These are phyloP conservation scores for Hippocampus comes DNA, from an alignment of 2,113 vertebrate species.

Conservation along the genomic window DNA sequence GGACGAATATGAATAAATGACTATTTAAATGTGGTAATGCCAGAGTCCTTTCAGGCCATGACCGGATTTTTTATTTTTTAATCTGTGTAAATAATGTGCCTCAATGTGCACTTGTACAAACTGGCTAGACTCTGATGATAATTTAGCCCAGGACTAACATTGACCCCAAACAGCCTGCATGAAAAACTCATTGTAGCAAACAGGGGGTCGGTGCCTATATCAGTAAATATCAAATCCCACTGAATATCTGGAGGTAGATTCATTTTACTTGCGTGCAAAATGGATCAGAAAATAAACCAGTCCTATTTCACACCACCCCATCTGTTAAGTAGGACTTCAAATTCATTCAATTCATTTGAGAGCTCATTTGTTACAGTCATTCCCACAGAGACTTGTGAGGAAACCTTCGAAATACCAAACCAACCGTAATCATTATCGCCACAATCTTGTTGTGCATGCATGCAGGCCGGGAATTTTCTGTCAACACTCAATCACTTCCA, in stretches of 20 bases:
- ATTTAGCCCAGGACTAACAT: background rate
- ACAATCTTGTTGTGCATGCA: slow-evolving; percentile 19
- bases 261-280: background rate
- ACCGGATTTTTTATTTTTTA: too few species aligned
- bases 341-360: background rate
- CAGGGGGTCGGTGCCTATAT: too few species aligned
- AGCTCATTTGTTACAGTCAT: background rate
- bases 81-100: too few species aligned
- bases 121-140: background rate
- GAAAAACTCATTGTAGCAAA: too few species aligned
- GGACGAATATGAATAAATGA: too few species aligned
- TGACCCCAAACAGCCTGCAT: background rate
- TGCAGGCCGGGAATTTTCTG: slow-evolving; percentile 16
- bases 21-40: too few species aligned
- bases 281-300: background rate
- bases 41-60: too few species aligned
- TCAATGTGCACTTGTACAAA: too few species aligned
- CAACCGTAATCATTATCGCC: background rate
- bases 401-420: background rate
- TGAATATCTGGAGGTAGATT: background rate
- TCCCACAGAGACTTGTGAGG: background rate
- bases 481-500: slow-evolving; percentile 22
- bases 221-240: too few species aligned
- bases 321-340: too few species aligned
- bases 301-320: background rate